phyloP scores from a whole-genome alignment of 2,888 invertebrate genomes.

The Drosophila mercatorum region DNA sequence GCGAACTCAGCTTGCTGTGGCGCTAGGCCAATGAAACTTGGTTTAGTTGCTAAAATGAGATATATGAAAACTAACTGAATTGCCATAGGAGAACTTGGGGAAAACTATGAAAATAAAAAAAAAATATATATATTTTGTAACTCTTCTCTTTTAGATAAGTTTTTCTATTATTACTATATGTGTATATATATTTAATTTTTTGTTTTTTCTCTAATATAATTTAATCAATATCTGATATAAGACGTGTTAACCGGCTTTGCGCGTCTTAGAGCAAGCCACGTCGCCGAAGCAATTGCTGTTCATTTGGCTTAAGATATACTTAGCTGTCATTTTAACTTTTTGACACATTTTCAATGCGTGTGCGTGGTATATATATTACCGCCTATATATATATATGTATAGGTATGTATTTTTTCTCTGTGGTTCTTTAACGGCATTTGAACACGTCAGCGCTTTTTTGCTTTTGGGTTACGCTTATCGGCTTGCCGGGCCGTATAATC shows the following conservation, averaged over 20 bases:
- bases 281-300: slow-evolving; percentile 7
- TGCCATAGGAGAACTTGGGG: background rate
- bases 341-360: background rate
- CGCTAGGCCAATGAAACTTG: background rate
- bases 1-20: background rate
- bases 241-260: background rate
- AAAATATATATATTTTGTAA: too few species aligned
- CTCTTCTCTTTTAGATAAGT: too few species aligned
- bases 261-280: slow-evolving; percentile 1
- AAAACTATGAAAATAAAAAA: too few species aligned
- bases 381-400: background rate
- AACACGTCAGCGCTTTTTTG: slow-evolving; percentile 55
- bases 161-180: background rate
- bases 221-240: background rate
- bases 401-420: background rate
- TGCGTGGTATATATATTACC: slow-evolving; percentile 1
- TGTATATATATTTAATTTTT: background rate
- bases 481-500: slow-evolving; percentile 52
- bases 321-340: slow-evolving; percentile 3
- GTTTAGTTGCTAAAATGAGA: background rate
- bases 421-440: slow-evolving; percentile 44
- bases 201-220: background rate
- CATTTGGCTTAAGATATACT: slow-evolving; percentile 7
- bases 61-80: background rate
- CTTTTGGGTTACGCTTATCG: slow-evolving; percentile 54